These are phyloP conservation scores for Jacana jacana DNA, from an alignment of 2,113 vertebrate species.

Conservation along the genomic window DNA sequence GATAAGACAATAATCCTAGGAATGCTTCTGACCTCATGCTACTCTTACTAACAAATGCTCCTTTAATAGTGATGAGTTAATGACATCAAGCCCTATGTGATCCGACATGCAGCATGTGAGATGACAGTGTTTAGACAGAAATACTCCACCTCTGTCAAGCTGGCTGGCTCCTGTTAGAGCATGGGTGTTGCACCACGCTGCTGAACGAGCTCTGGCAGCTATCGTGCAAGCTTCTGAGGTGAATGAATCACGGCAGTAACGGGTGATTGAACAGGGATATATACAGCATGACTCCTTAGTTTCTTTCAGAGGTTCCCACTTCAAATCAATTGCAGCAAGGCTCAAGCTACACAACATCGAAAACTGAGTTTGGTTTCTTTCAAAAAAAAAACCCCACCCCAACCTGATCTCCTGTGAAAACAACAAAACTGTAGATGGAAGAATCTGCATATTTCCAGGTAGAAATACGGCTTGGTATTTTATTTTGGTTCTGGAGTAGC, in stretches of 20 bases:
- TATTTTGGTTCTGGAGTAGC: background rate
- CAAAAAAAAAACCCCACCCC: background rate
- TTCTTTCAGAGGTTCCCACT: background rate
- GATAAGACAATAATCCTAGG: background rate
- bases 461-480: background rate
- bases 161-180: background rate
- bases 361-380: background rate
- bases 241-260: constrained; percentile 1
- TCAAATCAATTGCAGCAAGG: background rate
- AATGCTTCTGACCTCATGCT: constrained; percentile 24
- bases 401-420: background rate
- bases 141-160: background rate
- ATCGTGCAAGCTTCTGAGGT: background rate
- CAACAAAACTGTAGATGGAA: background rate
- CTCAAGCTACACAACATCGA: background rate
- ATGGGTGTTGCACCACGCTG: background rate
- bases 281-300: background rate
- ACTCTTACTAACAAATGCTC: background rate
- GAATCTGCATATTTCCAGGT: background rate
- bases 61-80: constrained; percentile 48
- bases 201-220: background rate
- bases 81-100: background rate
- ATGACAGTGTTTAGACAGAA: constrained; percentile 23
- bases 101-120: background rate
- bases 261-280: background rate